phyloP scores from a whole-genome alignment of 2,113 vertebrate genomes.

The Poeciliopsis occidentalis region DNA sequence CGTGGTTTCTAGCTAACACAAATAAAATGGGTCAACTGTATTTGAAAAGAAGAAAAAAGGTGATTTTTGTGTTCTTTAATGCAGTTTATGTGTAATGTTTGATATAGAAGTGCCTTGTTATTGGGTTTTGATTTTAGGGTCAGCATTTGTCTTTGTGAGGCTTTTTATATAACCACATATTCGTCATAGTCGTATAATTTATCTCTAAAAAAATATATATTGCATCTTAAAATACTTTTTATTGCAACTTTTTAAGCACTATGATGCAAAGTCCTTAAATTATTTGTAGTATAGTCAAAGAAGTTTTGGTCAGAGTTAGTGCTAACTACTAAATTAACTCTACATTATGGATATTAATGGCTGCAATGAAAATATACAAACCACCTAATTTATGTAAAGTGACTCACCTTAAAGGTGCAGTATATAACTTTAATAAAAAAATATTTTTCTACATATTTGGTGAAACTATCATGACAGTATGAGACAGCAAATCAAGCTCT shows the following conservation, averaged over 20 bases:
- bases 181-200: neutral
- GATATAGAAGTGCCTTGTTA: too few species aligned
- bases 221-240: too few species aligned
- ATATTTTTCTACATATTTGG: too few species aligned
- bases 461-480: too few species aligned
- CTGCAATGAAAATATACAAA: neutral
- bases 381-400: conserved; percentile 3
- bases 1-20: too few species aligned
- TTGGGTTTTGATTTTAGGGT: neutral
- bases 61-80: neutral
- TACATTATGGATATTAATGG: conserved; percentile 5
- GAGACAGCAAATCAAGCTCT: too few species aligned
- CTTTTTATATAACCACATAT: neutral
- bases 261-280: neutral
- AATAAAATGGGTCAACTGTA: too few species aligned
- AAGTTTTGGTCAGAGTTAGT: neutral
- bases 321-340: conserved; percentile 9
- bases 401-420: conserved; percentile 9
- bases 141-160: neutral
- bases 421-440: too few species aligned
- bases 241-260: neutral
- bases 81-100: too few species aligned
- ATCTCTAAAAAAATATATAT: too few species aligned
- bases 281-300: neutral
- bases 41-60: neutral